These are phyloP conservation scores for Sula dactylatra DNA, from an alignment of 2,113 vertebrate species.

Conservation along the genomic window DNA sequence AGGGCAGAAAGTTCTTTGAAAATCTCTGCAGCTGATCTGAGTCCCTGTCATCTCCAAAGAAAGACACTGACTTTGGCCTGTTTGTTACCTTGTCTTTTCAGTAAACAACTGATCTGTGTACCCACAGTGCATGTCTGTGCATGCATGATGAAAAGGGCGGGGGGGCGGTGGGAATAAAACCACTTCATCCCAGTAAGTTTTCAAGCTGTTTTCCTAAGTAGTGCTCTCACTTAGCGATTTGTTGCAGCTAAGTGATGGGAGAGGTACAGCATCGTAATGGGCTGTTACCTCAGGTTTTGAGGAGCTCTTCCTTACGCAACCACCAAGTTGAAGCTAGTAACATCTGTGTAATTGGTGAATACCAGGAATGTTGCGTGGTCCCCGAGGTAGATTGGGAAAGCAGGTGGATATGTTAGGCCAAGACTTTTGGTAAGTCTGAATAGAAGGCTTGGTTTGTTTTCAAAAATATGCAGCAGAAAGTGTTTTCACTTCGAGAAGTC, in stretches of 20 bases:
- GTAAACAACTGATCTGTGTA: neutral
- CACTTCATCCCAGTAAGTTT: neutral
- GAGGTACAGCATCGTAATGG: neutral
- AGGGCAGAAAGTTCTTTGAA: neutral
- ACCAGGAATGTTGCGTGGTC: accelerated
- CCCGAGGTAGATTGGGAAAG: neutral
- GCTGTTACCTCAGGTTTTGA: neutral
- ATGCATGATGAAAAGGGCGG: neutral
- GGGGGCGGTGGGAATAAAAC: neutral
- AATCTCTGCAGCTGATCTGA: neutral
- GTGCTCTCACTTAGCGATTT: neutral
- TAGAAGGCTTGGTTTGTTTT: neutral
- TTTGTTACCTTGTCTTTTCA: neutral
- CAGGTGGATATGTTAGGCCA: neutral
- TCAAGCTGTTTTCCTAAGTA: neutral
- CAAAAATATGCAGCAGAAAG: neutral
- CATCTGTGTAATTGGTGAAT: neutral
- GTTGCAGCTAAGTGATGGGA: neutral
- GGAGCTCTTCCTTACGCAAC: neutral
- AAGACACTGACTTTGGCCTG: neutral
- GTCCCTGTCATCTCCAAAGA: neutral
- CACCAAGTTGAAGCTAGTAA: neutral
- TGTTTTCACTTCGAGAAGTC: neutral
- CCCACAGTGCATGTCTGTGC: neutral
- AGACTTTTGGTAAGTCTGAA: neutral